These are phyloP conservation scores for Chymomyza procnemis DNA, from an alignment of 2,888 invertebrate species.

Conservation along the genomic window DNA sequence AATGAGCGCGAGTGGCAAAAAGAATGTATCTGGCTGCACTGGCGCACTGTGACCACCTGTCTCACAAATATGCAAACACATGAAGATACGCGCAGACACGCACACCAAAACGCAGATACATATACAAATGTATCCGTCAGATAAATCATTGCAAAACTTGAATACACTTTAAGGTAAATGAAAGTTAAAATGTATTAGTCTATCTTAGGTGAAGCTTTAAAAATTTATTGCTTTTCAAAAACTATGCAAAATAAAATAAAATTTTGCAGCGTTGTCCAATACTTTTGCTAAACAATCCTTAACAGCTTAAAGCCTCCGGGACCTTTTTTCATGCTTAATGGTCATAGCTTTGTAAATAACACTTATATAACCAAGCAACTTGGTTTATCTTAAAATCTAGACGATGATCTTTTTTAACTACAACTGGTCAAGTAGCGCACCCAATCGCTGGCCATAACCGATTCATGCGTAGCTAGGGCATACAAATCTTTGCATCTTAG, in stretches of 20 bases:
- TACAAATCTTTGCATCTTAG: neutral
- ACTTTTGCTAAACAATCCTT: no score
- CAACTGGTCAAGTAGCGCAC: neutral
- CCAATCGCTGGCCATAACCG: neutral
- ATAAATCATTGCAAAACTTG: neutral
- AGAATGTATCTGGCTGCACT: neutral
- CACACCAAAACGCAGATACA: no score
- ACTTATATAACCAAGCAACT: no score
- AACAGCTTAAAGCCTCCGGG: no score
- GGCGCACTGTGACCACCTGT: constrained; percentile 13
- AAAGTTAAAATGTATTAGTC: no score
- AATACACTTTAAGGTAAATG: neutral
- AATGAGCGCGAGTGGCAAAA: constrained; percentile 23
- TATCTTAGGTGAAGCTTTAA: no score
- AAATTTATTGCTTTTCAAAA: neutral
- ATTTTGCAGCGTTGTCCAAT: no score
- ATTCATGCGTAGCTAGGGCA: neutral
- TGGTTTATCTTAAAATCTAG: neutral
- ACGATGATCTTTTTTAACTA: neutral
- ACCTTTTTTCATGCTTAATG: no score
- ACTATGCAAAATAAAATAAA: no score
- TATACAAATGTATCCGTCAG: neutral
- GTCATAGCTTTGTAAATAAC: no score
- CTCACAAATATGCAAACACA: constrained; percentile 2
- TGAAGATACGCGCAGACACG: neutral